Conservation (phyloP, 2,113 vertebrate genomes). For the Puffinus mauretanicus region DNA sequence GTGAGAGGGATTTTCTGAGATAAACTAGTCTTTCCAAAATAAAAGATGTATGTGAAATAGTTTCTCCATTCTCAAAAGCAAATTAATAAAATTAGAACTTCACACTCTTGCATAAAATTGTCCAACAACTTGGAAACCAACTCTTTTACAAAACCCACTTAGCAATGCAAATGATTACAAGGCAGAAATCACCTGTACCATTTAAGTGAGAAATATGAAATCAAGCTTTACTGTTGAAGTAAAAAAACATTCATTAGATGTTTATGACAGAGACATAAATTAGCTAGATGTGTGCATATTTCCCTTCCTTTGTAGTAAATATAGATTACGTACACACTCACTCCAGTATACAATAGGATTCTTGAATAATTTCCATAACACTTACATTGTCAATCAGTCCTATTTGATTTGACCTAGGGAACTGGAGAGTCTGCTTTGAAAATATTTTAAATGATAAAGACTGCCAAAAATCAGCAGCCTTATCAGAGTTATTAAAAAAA, state of each 20-base stretch:
- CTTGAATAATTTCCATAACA: neutral
- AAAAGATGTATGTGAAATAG: neutral
- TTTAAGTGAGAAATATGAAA: neutral
- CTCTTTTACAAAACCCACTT: neutral
- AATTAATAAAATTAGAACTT: neutral
- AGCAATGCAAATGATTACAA: neutral
- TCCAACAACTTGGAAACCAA: neutral
- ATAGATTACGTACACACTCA: neutral
- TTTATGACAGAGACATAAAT: neutral
- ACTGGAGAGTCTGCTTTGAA: neutral
- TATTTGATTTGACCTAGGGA: neutral
- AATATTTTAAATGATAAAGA: neutral
- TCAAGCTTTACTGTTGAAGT: neutral
- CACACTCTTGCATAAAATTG: neutral
- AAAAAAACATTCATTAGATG: neutral
- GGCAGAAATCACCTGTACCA: neutral
- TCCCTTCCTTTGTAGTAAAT: neutral
- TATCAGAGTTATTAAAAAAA: neutral
- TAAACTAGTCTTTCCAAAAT: neutral
- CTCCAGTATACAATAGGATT: neutral
- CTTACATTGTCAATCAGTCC: neutral
- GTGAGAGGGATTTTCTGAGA: neutral
- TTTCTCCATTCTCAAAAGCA: neutral
- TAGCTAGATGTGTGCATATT: neutral
- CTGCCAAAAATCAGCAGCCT: neutral